These are phyloP conservation scores for Digitonthophagus gazella DNA, from an alignment of 2,888 invertebrate genomes.

Conservation along the genomic window DNA sequence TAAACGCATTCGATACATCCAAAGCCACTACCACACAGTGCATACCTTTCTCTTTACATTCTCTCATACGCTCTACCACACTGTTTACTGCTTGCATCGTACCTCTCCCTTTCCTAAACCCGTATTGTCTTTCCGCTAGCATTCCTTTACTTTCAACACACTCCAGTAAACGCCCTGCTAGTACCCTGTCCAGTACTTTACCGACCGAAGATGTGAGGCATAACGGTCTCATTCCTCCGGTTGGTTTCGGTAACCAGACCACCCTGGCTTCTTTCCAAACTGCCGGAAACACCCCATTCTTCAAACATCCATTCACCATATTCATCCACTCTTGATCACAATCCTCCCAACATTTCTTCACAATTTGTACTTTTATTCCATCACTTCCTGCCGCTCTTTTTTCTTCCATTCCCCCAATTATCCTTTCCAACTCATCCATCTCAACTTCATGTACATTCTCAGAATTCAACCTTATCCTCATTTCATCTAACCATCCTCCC, in stretches of 20 bases:
- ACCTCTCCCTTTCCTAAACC: not conserved
- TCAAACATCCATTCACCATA: no score
- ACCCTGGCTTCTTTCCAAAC: not conserved
- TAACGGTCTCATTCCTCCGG: conserved; percentile 10
- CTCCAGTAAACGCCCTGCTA: not conserved
- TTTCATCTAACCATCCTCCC: no score
- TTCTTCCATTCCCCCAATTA: no score
- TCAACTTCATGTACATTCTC: no score
- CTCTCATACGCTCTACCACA: not conserved
- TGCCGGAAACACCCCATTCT: not conserved
- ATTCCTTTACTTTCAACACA: not conserved
- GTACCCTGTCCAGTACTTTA: conserved; percentile 2
- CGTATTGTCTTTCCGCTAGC: not conserved
- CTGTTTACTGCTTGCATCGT: not conserved
- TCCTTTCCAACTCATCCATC: no score
- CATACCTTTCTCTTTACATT: not conserved
- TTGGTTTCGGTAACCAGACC: not conserved
- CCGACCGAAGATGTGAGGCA: conserved; percentile 1
- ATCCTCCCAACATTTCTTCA: no score
- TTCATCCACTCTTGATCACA: no score
- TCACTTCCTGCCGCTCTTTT: no score
- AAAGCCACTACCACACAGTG: conserved; percentile 23
- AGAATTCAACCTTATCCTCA: no score
- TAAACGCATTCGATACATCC: conserved; percentile 31
- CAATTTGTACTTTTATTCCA: no score